Percentiles rank a stretch among this genome's conserved stretches.
Conservation (phyloP, 1,140 invertebrate species). For the Conopomorpha cramerella region DNA sequence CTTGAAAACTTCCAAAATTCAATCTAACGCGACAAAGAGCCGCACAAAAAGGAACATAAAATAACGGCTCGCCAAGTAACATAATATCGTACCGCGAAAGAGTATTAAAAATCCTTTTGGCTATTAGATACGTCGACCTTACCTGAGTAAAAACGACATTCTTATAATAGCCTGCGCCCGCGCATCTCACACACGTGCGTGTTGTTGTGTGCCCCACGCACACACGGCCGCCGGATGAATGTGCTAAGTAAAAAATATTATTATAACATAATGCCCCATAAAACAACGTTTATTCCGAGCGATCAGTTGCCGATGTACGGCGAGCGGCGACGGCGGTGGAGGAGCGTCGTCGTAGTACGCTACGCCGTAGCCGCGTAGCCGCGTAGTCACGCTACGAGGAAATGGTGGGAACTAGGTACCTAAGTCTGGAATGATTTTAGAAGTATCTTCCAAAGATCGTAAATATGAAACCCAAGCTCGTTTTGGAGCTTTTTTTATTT, state of each 20-base stretch:
- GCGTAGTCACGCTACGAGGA: no score
- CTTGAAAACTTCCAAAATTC: slow-evolving; percentile 18
- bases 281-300: slow-evolving; percentile 37
- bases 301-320: no score
- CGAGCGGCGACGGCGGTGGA: slow-evolving; percentile 12
- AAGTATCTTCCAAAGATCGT: no score
- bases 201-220: slow-evolving; percentile 8
- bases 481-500: no score
- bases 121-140: slow-evolving; percentile 31
- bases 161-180: slow-evolving; percentile 22
- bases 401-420: no score
- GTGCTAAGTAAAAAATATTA: slow-evolving; percentile 60
- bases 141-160: slow-evolving; percentile 27
- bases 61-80: slow-evolving; percentile 24
- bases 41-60: slow-evolving; percentile 9
- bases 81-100: slow-evolving; percentile 40
- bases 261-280: slow-evolving; percentile 55
- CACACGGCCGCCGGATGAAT: slow-evolving; percentile 13
- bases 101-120: slow-evolving; percentile 39
- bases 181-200: slow-evolving; percentile 12
- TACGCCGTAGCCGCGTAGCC: slow-evolving; percentile 18
- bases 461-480: no score
- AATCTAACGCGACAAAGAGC: slow-evolving; percentile 26
- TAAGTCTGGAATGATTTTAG: no score
- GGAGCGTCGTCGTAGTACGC: slow-evolving; percentile 6